Evolutionary conservation across 2,113 vertebrate species (phyloP).

Genomic region (Scomber colias): DNA sequence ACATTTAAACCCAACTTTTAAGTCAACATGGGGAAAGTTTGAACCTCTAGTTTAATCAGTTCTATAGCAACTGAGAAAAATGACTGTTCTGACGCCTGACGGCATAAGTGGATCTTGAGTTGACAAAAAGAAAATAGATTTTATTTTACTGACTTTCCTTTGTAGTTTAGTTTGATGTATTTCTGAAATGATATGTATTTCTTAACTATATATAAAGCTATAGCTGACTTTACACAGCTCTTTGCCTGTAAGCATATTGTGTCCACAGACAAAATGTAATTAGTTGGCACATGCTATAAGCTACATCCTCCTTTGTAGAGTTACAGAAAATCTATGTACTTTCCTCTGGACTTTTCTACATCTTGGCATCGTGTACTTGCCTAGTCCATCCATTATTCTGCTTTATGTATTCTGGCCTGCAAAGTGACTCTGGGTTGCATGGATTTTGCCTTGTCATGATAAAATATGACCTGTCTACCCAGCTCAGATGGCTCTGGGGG

Average conservation of each 20-base stretch:
- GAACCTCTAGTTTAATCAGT: too few relatives aligned
- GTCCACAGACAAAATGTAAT: not conserved
- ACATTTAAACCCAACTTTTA: too few relatives aligned
- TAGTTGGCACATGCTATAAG: constrained; percentile 6
- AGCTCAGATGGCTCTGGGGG: constrained; percentile 11
- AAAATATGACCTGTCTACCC: constrained; percentile 63
- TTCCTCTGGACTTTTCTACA: constrained; percentile 30
- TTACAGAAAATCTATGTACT: constrained; percentile 27
- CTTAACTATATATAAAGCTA: not conserved
- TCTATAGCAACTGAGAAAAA: too few relatives aligned
- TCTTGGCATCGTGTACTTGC: constrained; percentile 41
- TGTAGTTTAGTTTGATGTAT: too few relatives aligned
- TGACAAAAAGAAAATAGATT: not conserved
- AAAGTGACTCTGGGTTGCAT: constrained; percentile 42
- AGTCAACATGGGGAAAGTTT: too few relatives aligned
- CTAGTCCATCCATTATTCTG: constrained; percentile 53
- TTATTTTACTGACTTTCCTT: too few relatives aligned
- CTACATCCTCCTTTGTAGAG: not conserved
- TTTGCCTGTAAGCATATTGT: not conserved
- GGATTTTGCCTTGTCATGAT: constrained; percentile 58
- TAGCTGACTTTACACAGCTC: not conserved
- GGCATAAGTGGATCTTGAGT: not conserved
- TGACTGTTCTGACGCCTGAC: too few relatives aligned
- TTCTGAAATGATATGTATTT: not conserved
- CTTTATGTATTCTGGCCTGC: constrained; percentile 46